Evolutionary conservation across 2,113 vertebrate species (phyloP).

Genomic region (Gymnorhina tibicen): DNA sequence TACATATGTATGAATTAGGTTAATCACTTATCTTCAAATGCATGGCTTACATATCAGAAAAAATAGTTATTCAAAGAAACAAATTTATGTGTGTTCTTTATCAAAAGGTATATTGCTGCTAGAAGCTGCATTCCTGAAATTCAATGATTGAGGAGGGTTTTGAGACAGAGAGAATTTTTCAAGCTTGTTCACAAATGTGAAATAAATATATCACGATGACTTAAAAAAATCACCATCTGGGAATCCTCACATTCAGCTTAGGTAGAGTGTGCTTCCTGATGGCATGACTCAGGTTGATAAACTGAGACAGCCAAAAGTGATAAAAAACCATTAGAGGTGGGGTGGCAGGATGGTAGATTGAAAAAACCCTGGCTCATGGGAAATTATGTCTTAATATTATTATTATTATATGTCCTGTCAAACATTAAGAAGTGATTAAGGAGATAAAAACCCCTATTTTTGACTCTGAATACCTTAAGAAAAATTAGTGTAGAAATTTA

Average conservation of each 20-base stretch:
- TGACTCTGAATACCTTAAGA: not conserved
- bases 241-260: not conserved
- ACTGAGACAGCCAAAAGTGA: not conserved
- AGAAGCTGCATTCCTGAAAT: not conserved
- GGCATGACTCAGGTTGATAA: not conserved
- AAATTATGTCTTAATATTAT: not conserved
- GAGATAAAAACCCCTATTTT: not conserved
- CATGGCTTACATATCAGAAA: not conserved
- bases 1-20: not conserved
- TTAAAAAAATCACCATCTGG: not conserved
- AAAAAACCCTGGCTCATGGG: not conserved
- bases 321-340: not conserved
- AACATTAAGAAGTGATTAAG: not conserved
- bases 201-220: not conserved
- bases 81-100: not conserved
- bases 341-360: not conserved
- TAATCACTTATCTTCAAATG: not conserved
- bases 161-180: not conserved
- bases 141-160: not conserved
- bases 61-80: not conserved
- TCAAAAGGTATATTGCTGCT: not conserved
- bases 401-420: not conserved
- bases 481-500: not conserved
- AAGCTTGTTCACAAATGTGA: not conserved
- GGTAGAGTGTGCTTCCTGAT: not conserved